Evolutionary conservation across 64 coral and sea anemone genomes (phyloP).

Genomic region (Pocillopora damicornis): DNA sequence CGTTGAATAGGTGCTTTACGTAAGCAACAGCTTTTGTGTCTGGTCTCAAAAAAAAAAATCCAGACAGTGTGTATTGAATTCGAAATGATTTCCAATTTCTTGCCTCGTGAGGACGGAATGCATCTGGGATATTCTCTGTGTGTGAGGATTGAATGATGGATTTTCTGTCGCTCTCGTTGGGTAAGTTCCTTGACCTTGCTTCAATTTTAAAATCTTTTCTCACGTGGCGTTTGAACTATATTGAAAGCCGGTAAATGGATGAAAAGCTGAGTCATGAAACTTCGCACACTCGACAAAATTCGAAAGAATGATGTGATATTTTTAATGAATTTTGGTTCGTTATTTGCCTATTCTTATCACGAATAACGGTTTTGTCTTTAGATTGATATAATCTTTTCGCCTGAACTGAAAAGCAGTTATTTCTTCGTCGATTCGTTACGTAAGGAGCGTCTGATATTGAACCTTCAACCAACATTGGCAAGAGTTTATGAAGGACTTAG

Average conservation of each 20-base stretch:
- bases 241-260: background rate
- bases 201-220: background rate
- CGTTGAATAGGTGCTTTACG: background rate
- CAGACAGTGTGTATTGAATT: slow-evolving; percentile 25
- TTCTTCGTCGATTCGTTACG: background rate
- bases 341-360: background rate
- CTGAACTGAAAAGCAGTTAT: background rate
- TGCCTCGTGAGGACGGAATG: background rate
- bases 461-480: background rate
- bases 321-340: background rate
- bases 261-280: background rate
- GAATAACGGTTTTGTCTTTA: background rate
- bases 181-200: background rate
- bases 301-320: background rate
- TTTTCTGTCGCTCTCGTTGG: background rate
- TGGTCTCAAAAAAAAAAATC: slow-evolving; percentile 20
- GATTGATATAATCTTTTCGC: background rate
- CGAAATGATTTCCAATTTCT: background rate
- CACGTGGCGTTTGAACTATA: background rate
- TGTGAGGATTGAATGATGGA: background rate
- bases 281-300: background rate
- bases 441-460: background rate
- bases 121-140: background rate
- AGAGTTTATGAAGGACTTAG: background rate
- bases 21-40: slow-evolving; percentile 18